Evolutionary conservation across 2,888 invertebrate genomes (phyloP), one percentile per base, ranked within the genome.

Genomic region (Noctua comes): DNA sequence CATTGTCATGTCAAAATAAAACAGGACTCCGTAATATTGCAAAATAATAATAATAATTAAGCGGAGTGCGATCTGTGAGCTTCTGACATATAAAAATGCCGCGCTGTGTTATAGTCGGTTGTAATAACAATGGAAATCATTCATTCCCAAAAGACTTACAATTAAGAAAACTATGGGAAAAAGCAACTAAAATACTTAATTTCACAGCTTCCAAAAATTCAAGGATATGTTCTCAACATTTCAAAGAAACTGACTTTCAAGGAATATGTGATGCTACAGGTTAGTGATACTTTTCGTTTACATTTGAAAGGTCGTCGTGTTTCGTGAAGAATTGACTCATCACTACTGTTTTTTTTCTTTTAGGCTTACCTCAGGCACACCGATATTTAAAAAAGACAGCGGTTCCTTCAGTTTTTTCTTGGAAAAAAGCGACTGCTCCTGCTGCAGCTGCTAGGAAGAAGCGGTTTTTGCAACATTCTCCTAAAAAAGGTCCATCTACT

Each of bases 71-170:
- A 18, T 0, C 6, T 48, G 18, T 21, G 21, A 21, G 51, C 51
- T 18, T 51, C 48, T 51, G 18, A 51, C 6, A 57, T 43, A 43
- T 7, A 36, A 27, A 51, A 51, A 69, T 69, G 69, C 69, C 69
- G 24, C 69, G 69, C 16, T 69, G 69, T 36, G 24, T 18, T 36
- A 36, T 36, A 36, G 18, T 10, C 10, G 36, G 69, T n/a, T 51
- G 69, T 54, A 69, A 51, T 69, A 64, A 64, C 8, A 43, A 43
- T 71, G 57, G 27, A 71, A 71, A 57, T 57, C 59, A 72, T 59
- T 43, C 11, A 43, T 72, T 59, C 43, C 59, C 59, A 16, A 72
- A 72, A 16, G 59, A 59, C 16, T 59, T 69, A 16, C 16, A 16
- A 36, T 24, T 43, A 59, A 72, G 21, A 59, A 59, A 59, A 31